Evolutionary conservation across 2,888 invertebrate species (phyloP), one percentile per base, ranked within the genome.

Genomic region (Anaspis maculata): DNA sequence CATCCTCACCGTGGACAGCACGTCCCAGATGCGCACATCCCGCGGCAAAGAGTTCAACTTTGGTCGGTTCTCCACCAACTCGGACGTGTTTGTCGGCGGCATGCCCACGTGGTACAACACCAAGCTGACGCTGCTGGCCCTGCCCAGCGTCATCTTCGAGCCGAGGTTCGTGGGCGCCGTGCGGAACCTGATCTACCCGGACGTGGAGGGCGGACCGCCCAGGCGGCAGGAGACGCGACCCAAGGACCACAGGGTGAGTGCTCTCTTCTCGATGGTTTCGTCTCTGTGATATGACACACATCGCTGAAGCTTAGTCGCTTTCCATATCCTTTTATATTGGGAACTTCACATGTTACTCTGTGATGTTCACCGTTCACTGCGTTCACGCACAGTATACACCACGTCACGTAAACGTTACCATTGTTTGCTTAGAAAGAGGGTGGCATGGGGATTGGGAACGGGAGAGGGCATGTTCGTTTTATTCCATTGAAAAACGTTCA

Each of bases 41-140:
- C 76, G 86, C 25, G 90, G 91, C 45, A 84, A 87, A 56, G 90
- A 91, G 66, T 90, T 87, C 60, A 78, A 79, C 52, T 91, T 92
- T 66, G 92, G 92, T 15, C 81, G 86, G 59, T 79, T 87, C 58
- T 74, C 76, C 41, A 83, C 84, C 42, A 92, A 92, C 67, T 90
- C 91, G 15, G 90, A 89, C 65, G 89, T 96, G 38, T 96, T 89
- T 69, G 79, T 96, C 44, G 96, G 96, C n/a, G 96, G 96, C 15
- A 83, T 96, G 75, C 95, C 95, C 42, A 77, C 82, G 41, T 88
- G 86, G 83, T 92, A 91, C 63, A 85, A 85, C 59, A 82, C 85
- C 43, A 90, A 89, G 66, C 69, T 91, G 52, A 83, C 87, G 7
- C 72, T 85, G 30, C 68, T 95, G 39, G 88, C 92, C 1, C 66